These are phyloP conservation scores for Tridacna gigas DNA, from an alignment of 2,888 invertebrate species.

Conservation along the genomic window DNA sequence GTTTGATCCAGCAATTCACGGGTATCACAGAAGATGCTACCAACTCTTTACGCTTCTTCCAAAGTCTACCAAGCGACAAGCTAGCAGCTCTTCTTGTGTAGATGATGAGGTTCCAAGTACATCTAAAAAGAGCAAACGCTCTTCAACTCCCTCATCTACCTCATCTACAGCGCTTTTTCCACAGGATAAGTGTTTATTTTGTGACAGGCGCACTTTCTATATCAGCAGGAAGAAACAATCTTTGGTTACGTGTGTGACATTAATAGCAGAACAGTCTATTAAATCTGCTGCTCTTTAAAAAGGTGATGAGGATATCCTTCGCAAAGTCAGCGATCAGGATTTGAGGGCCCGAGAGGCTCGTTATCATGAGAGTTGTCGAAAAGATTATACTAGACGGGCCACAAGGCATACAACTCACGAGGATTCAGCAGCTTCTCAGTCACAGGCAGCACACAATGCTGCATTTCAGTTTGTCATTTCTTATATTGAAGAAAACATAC, in stretches of 20 bases:
- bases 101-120: too few relatives aligned
- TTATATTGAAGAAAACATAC: constrained; percentile 40
- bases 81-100: too few relatives aligned
- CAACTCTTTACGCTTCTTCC: too few relatives aligned
- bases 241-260: constrained; percentile 42
- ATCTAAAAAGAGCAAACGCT: too few relatives aligned
- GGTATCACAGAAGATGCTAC: too few relatives aligned
- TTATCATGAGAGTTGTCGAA: too few relatives aligned
- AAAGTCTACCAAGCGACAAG: too few relatives aligned
- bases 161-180: too few relatives aligned
- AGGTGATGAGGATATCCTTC: constrained; percentile 19
- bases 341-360: too few relatives aligned
- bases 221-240: constrained; percentile 31
- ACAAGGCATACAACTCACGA: constrained; percentile 12
- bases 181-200: constrained; percentile 42
- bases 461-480: constrained; percentile 24
- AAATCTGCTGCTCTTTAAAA: constrained; percentile 24
- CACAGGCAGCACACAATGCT: constrained; percentile 12
- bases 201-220: constrained; percentile 36
- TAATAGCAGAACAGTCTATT: constrained; percentile 42
- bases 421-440: constrained; percentile 16
- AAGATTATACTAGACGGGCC: constrained; percentile 31
- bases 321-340: constrained; percentile 47
- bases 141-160: too few relatives aligned
- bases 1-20: too few relatives aligned